Evolutionary conservation across 2,113 vertebrate genomes (phyloP).

Genomic region (Nothocercus nigrocapillus): DNA sequence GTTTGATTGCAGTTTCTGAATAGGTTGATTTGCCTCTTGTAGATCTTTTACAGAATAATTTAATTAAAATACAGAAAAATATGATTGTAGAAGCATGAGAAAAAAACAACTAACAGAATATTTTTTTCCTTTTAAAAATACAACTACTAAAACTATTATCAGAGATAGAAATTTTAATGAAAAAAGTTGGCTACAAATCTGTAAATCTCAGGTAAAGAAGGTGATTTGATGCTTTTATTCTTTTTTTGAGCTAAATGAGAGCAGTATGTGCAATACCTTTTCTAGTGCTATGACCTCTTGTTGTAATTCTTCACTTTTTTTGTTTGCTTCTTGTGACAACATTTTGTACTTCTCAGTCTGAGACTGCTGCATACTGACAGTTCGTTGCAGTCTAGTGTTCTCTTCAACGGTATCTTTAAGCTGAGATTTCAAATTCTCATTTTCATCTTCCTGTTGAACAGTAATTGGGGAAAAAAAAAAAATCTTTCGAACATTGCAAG

Average conservation of each 20-base stretch:
- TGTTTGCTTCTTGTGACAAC: constrained; percentile 84
- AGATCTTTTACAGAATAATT: neutral
- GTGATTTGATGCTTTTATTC: neutral
- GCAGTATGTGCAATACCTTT: constrained; percentile 80
- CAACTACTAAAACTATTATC: neutral
- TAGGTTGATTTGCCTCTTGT: neutral
- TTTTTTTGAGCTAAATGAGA: neutral
- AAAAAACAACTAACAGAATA: neutral
- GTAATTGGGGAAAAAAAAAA: neutral
- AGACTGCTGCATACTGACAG: constrained; percentile 79
- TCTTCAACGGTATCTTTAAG: constrained; percentile 87
- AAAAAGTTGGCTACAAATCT: fast-evolving
- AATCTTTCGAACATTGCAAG: neutral
- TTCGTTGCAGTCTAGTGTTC: constrained; percentile 81
- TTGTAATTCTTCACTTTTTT: constrained; percentile 83
- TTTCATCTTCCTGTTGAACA: constrained; percentile 87
- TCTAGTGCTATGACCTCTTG: constrained; percentile 81
- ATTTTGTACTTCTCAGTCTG: constrained; percentile 89
- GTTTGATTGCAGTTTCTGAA: neutral
- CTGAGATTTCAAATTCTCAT: constrained; percentile 77
- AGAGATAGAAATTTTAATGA: neutral
- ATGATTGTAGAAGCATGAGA: neutral
- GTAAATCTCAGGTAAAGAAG: neutral
- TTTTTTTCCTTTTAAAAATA: neutral
- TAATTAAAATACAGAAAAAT: neutral